Conservation (phyloP, 2,113 vertebrate genomes). For the Smithornis capensis region DNA sequence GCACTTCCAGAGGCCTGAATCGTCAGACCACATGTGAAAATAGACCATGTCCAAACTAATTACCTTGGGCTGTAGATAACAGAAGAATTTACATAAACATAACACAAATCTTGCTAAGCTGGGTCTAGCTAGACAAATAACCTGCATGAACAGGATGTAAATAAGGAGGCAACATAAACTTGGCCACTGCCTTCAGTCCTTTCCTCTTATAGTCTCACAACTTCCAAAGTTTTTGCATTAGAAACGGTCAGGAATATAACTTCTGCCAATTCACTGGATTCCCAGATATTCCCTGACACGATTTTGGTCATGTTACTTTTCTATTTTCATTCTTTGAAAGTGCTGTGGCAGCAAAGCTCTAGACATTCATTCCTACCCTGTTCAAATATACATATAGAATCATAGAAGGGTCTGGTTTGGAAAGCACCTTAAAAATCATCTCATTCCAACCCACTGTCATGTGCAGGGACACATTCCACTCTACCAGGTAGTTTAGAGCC, state of each 20-base stretch:
- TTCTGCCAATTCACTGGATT: neutral
- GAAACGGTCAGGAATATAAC: neutral
- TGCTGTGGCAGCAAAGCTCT: neutral
- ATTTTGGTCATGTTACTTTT: neutral
- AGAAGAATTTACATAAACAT: neutral
- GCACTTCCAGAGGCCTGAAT: neutral
- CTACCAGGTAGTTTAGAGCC: fast-evolving
- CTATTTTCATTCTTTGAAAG: neutral
- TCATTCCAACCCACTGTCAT: fast-evolving
- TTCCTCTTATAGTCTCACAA: neutral
- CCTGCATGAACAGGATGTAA: neutral
- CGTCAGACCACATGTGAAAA: neutral
- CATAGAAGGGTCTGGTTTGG: neutral
- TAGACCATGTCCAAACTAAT: neutral
- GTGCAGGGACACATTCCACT: neutral
- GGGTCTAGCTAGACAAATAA: neutral
- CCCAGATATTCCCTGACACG: neutral
- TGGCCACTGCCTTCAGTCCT: neutral
- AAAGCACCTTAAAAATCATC: neutral
- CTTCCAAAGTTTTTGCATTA: neutral
- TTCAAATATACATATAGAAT: neutral
- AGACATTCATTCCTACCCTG: neutral
- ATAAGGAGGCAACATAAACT: neutral
- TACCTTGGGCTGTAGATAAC: neutral
- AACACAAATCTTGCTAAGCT: neutral